phyloP scores from a whole-genome alignment of 2,797 vertebrate species.

The Eidolon dupreanum region DNA sequence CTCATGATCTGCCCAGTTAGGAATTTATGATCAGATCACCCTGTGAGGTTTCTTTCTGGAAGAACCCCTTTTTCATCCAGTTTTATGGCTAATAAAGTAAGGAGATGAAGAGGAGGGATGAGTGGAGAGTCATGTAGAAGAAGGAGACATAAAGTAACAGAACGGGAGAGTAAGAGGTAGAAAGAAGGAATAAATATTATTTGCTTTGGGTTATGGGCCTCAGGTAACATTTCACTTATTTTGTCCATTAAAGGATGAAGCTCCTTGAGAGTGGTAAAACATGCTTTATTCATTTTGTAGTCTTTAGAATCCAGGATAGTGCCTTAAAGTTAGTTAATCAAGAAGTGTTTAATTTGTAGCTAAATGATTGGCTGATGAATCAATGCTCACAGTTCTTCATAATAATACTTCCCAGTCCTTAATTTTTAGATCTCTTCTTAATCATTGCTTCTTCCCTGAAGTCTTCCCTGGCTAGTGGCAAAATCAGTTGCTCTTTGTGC shows the following conservation, averaged over 20 bases:
- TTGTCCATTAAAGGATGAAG: background rate
- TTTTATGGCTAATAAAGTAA: background rate
- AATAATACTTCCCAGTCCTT: background rate
- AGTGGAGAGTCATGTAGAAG: background rate
- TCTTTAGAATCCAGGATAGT: background rate
- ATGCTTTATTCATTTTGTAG: background rate
- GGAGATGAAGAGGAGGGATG: background rate
- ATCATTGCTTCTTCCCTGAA: background rate
- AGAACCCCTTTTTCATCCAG: background rate
- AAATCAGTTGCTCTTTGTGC: background rate
- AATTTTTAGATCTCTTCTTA: background rate
- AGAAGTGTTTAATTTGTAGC: background rate
- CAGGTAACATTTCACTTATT: background rate
- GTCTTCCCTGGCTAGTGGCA: background rate
- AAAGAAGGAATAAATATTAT: background rate
- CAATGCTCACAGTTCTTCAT: background rate
- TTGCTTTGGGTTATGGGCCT: background rate
- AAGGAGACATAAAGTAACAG: background rate
- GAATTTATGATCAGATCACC: background rate
- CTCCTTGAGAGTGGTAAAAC: background rate
- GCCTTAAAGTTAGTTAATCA: background rate
- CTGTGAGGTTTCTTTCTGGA: background rate
- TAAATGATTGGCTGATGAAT: background rate
- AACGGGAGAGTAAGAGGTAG: background rate
- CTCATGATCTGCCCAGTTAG: background rate